Evolutionary conservation across 2,113 vertebrate genomes (phyloP), one percentile per base, ranked within the genome.

Genomic region (Lucifuga dentata): DNA sequence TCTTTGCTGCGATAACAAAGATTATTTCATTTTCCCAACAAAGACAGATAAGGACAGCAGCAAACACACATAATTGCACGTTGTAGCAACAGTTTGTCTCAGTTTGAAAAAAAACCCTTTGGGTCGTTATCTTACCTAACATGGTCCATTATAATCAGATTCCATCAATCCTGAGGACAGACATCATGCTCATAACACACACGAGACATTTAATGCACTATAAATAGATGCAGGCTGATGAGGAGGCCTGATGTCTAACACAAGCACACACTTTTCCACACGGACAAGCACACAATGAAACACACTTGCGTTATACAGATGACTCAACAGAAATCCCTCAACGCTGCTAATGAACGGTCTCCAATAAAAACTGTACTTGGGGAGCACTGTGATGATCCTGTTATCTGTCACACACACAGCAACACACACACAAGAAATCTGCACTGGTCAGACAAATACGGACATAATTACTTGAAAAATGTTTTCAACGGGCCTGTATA

Each of bases 181-280:
- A 11, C 13, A 10, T 24, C 15, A 10, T 17, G 12, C 21, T 11
- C 3, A 11, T 6, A 38, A n/a, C n/a, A n/a, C 59, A 45, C 16
- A 19, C 26, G 15, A 43, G 72, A 75, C 36, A 69, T 62, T 63
- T 63, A 59, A 71, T 52, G 60, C 41, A 61, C 40, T 43, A 58
- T 62, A 78, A 80, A 81, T 53, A 63, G 39, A 74, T 15, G n/a
- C 38, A 43, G 5, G 7, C 11, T 19, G 61, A 67, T 19, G 29
- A 35, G 33, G 26, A 62, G 8, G 59, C 52, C 56, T 66, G 63
- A 8, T 48, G 38, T 46, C 51, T 23, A 38, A 15, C 26, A 71
- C 41, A 40, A 17, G 46, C 35, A 5, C 1, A 0, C 11, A 40
- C 49, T 20, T 36, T 36, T 12, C 53, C 49, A 66, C 26, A 43